Evolutionary conservation across 2,113 vertebrate genomes (phyloP).

Genomic region (Carassius auratus): DNA sequence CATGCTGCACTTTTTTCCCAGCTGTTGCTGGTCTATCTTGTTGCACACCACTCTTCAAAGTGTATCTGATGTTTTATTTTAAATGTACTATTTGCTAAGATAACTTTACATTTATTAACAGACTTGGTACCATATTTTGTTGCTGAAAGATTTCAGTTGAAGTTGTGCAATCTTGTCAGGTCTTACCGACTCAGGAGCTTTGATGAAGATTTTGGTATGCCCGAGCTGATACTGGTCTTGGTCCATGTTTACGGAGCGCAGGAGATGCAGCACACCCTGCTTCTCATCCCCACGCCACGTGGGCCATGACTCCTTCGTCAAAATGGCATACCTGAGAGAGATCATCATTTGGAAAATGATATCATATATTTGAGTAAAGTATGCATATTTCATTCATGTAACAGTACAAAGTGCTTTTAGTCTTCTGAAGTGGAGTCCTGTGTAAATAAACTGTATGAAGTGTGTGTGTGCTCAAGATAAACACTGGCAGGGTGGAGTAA

Average conservation of each 20-base stretch:
- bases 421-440: not conserved
- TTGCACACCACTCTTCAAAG: not conserved
- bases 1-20: not conserved
- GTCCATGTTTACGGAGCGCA: conserved; percentile 95
- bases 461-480: conserved; percentile 15
- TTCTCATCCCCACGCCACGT: conserved; percentile 93
- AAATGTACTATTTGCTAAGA: too few relatives aligned
- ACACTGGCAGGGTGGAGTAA: conserved; percentile 13
- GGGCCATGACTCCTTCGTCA: conserved; percentile 97
- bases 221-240: conserved; percentile 95
- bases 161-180: not conserved
- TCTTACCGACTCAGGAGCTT: conserved; percentile 95
- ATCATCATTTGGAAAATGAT: not conserved
- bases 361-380: not conserved
- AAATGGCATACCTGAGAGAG: conserved; percentile 87
- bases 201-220: conserved; percentile 91
- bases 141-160: not conserved
- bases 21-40: not conserved
- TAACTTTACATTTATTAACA: too few relatives aligned
- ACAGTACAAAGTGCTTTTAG: not conserved
- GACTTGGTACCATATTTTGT: not conserved
- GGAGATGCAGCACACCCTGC: conserved; percentile 90
- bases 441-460: conserved; percentile 19
- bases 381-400: not conserved
- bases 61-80: not conserved